Conservation (phyloP, 2,888 invertebrate species). For the Pherbina coryleti region DNA sequence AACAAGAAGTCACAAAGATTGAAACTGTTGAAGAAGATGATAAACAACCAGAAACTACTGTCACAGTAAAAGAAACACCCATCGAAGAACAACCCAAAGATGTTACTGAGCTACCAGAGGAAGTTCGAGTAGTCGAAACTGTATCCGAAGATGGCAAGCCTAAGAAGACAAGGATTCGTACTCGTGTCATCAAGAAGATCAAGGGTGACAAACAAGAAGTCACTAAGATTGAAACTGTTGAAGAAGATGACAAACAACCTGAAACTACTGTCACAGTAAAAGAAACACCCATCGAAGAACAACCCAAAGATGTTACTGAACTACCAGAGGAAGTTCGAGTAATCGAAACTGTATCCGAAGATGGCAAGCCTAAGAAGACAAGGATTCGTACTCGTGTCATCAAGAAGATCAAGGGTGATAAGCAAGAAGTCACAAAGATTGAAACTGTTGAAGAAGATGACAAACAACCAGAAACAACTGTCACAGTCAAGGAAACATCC, state of each 20-base stretch:
- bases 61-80: slow-evolving; percentile 43
- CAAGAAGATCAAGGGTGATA: slow-evolving; percentile 44
- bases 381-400: slow-evolving; percentile 41
- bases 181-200: slow-evolving; percentile 45
- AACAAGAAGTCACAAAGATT: slow-evolving; percentile 46
- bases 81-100: slow-evolving; percentile 40
- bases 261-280: slow-evolving; percentile 44
- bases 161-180: slow-evolving; percentile 42
- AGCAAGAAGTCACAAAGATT: slow-evolving; percentile 46
- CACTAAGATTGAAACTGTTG: slow-evolving; percentile 45
- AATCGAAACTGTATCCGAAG: slow-evolving; percentile 41
- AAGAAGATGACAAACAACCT: slow-evolving; percentile 44
- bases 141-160: slow-evolving; percentile 44
- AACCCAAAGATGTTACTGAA: slow-evolving; percentile 33
- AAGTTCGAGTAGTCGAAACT: slow-evolving; percentile 42
- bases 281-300: slow-evolving; percentile 39
- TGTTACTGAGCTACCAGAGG: slow-evolving; percentile 41
- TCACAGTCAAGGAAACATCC: slow-evolving; percentile 41
- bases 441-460: slow-evolving; percentile 45
- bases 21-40: slow-evolving; percentile 47
- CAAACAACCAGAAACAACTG: slow-evolving; percentile 42
- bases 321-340: slow-evolving; percentile 44
- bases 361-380: slow-evolving; percentile 42
- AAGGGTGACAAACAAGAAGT: slow-evolving; percentile 46
- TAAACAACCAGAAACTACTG: slow-evolving; percentile 42